Conservation (phyloP, 1,140 invertebrate species). For the Papilio polyxenes region DNA sequence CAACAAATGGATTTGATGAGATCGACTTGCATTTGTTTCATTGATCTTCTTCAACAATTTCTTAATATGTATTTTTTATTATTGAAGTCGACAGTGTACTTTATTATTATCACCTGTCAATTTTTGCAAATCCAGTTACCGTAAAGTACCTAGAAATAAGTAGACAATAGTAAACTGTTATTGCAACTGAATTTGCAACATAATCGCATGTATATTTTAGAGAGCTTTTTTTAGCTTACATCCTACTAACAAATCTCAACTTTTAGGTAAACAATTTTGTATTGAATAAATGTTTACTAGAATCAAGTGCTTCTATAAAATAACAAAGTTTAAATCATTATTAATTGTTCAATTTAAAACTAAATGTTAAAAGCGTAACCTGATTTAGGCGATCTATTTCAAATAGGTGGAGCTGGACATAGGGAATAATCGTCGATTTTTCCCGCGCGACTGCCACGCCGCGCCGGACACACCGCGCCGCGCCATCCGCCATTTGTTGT, state of each 20-base stretch:
- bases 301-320: slow-evolving; percentile 35
- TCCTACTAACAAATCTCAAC: neutral
- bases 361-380: slow-evolving; percentile 22
- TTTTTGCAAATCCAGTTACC: too few species aligned
- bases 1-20: slow-evolving; percentile 34
- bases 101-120: neutral
- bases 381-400: slow-evolving; percentile 34
- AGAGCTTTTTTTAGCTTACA: neutral
- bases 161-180: neutral
- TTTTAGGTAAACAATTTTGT: neutral
- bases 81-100: neutral
- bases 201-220: neutral
- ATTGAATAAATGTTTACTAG: neutral
- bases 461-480: slow-evolving; percentile 57
- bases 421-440: slow-evolving; percentile 23
- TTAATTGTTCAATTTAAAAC: slow-evolving; percentile 16
- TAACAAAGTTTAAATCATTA: slow-evolving; percentile 11
- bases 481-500: slow-evolving; percentile 76
- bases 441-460: slow-evolving; percentile 12
- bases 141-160: neutral
- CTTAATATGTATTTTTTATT: neutral
- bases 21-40: neutral
- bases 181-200: neutral
- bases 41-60: neutral
- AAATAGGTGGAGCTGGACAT: slow-evolving; percentile 12